Conservation (phyloP, 2,113 vertebrate genomes). For the Chamaea fasciata region DNA sequence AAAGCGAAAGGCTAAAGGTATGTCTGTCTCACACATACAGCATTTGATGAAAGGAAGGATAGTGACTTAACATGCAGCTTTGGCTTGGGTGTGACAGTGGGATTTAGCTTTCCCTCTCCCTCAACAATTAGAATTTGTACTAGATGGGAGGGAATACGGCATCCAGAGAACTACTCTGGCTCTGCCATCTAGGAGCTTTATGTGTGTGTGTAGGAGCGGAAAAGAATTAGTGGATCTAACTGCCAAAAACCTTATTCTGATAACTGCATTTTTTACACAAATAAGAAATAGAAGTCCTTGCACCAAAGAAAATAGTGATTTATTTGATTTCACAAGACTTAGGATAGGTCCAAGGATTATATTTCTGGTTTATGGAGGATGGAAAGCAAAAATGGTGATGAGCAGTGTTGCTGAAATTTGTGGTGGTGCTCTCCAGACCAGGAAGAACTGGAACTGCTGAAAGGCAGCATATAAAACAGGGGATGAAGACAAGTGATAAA, state of each 20-base stretch:
- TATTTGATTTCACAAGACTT: background rate
- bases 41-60: background rate
- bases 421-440: background rate
- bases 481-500: background rate
- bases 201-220: background rate
- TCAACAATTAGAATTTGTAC: background rate
- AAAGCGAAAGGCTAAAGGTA: background rate
- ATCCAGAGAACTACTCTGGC: background rate
- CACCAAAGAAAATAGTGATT: background rate
- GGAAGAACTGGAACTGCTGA: background rate
- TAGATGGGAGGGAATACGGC: background rate
- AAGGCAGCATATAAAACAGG: background rate
- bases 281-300: background rate
- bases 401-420: background rate
- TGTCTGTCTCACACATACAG: background rate
- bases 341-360: background rate
- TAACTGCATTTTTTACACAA: background rate
- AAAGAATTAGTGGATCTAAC: background rate
- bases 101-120: fast-evolving
- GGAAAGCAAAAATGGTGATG: background rate
- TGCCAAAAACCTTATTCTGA: background rate
- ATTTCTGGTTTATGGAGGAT: background rate
- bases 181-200: background rate
- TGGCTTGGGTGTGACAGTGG: background rate
- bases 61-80: background rate